Conservation (phyloP, 2,888 invertebrate species). For the Phymatocera aterrima region DNA sequence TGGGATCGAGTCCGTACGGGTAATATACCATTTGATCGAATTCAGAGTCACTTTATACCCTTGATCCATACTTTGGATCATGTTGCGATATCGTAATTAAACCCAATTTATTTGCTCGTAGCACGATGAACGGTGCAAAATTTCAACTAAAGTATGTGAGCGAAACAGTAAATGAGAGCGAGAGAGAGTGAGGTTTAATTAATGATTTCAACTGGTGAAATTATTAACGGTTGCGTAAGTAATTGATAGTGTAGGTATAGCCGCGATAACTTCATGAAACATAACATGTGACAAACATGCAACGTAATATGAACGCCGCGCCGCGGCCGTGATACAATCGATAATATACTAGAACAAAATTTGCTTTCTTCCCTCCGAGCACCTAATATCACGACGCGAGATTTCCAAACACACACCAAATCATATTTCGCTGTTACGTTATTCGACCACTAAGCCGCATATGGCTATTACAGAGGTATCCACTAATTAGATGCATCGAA, state of each 20-base stretch:
- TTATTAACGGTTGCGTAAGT: neutral
- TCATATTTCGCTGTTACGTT: neutral
- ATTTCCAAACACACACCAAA: neutral
- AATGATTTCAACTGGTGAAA: neutral
- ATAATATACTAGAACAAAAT: neutral
- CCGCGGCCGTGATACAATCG: neutral
- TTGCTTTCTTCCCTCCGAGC: neutral
- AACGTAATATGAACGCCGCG: neutral
- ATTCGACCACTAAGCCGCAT: neutral
- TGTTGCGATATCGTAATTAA: neutral
- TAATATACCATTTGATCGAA: no score
- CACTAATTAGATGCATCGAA: neutral
- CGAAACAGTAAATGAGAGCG: neutral
- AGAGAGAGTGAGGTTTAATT: neutral
- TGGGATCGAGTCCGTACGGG: no score
- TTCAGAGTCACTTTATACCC: no score
- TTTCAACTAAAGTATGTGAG: slow-evolving; percentile 3
- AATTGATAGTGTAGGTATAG: neutral
- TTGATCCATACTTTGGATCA: slow-evolving; percentile 6
- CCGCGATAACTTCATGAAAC: neutral
- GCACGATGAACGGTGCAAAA: neutral
- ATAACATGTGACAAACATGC: neutral
- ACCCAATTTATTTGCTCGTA: neutral
- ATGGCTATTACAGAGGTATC: neutral
- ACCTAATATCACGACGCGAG: no score